Conservation (phyloP, 1,140 invertebrate genomes). For the Drosophila setifemur region DNA sequence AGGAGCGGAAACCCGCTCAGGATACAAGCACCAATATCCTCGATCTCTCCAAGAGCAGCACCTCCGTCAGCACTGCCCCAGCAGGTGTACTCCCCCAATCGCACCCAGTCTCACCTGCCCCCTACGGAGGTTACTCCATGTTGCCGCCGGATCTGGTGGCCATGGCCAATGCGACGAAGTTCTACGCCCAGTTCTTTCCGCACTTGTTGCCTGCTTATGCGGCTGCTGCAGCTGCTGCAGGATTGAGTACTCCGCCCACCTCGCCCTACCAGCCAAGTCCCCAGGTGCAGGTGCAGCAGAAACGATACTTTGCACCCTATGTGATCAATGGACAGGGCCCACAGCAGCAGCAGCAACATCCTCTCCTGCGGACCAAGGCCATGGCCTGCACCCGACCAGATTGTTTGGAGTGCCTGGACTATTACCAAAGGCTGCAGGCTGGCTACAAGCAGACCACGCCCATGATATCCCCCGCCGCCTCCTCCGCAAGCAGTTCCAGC, state of each 20-base stretch:
- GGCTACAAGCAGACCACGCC: constrained; percentile 45
- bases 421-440: constrained; percentile 54
- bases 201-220: constrained; percentile 69
- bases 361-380: constrained; percentile 1
- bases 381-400: constrained; percentile 50
- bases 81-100: neutral
- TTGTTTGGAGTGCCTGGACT: constrained; percentile 67
- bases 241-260: constrained; percentile 56
- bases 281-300: constrained; percentile 40
- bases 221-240: constrained; percentile 57
- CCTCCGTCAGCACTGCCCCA: neutral
- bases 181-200: constrained; percentile 78
- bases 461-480: constrained; percentile 59
- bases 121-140: constrained; percentile 49
- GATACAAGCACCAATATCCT: constrained; percentile 47
- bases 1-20: constrained; percentile 33
- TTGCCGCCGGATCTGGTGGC: constrained; percentile 63
- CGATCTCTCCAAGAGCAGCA: constrained; percentile 68
- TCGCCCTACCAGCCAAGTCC: constrained; percentile 56
- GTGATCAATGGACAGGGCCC: constrained; percentile 54
- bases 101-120: neutral
- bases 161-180: constrained; percentile 77
- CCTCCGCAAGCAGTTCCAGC: constrained; percentile 64
- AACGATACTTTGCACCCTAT: constrained; percentile 76
- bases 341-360: neutral